These are phyloP conservation scores for Zosterops japonicus DNA, from an alignment of 2,113 vertebrate species.

Conservation along the genomic window DNA sequence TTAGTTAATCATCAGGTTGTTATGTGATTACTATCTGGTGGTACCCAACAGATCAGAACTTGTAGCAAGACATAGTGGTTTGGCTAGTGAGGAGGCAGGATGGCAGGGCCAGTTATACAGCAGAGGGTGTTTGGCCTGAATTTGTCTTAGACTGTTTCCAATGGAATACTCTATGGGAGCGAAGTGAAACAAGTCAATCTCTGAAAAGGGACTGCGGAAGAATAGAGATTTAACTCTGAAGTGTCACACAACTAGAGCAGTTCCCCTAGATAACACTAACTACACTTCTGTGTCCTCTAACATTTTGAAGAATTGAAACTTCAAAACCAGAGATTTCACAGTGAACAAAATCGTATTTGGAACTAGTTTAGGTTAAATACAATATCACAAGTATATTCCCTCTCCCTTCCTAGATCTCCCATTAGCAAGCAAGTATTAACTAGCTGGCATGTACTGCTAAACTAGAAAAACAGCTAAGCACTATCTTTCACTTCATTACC, in stretches of 20 bases:
- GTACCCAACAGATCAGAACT: background rate
- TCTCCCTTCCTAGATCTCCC: background rate
- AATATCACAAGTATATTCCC: background rate
- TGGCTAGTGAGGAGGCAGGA: background rate
- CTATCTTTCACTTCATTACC: background rate
- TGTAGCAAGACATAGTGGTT: background rate
- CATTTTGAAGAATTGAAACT: background rate
- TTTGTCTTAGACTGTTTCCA: background rate
- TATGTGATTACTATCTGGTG: background rate
- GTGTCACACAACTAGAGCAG: background rate
- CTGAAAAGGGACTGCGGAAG: background rate
- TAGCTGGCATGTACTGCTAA: background rate
- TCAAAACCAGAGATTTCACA: background rate
- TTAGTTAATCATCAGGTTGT: background rate
- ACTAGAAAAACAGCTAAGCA: background rate
- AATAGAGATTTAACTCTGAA: background rate
- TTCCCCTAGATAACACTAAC: background rate
- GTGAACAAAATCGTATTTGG: background rate
- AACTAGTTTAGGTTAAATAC: background rate
- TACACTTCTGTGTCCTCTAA: background rate
- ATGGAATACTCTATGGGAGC: rapidly evolving
- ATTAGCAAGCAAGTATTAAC: background rate
- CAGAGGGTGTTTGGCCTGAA: background rate
- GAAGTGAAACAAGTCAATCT: background rate
- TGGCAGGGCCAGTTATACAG: background rate